phyloP scores from a whole-genome alignment of 2,888 invertebrate species.

The Girardia tigrina region DNA sequence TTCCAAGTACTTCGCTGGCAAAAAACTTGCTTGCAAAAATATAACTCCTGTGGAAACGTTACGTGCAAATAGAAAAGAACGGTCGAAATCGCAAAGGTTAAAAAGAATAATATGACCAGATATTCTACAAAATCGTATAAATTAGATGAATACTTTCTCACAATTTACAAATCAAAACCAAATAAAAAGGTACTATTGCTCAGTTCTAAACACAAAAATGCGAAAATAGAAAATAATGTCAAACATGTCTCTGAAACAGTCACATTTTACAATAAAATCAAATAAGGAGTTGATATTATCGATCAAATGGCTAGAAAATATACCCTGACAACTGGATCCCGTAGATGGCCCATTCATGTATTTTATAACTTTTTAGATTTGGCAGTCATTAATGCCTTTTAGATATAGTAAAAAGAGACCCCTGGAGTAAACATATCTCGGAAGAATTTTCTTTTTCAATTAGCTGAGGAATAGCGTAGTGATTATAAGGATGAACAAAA shows the following conservation, averaged over 20 bases:
- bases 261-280: not conserved
- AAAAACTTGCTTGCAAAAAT: not conserved
- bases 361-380: not conserved
- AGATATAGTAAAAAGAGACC: not conserved
- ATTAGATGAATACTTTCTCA: slow-evolving; percentile 6
- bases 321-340: not conserved
- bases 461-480: no score
- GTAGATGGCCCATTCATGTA: no score
- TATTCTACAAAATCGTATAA: slow-evolving; percentile 13
- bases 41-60: not conserved
- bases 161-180: slow-evolving; percentile 1
- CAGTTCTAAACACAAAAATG: not conserved
- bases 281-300: not conserved
- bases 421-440: not conserved
- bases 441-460: no score
- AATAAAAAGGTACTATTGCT: not conserved
- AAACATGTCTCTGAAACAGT: not conserved
- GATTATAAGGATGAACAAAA: no score
- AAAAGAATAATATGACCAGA: not conserved
- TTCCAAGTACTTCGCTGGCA: not conserved
- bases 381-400: not conserved
- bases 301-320: not conserved
- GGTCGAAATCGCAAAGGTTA: not conserved
- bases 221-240: not conserved
- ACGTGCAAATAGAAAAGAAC: not conserved